Evolutionary conservation across 2,797 vertebrate species (phyloP).

Genomic region (Gadopsis bispinosus): DNA sequence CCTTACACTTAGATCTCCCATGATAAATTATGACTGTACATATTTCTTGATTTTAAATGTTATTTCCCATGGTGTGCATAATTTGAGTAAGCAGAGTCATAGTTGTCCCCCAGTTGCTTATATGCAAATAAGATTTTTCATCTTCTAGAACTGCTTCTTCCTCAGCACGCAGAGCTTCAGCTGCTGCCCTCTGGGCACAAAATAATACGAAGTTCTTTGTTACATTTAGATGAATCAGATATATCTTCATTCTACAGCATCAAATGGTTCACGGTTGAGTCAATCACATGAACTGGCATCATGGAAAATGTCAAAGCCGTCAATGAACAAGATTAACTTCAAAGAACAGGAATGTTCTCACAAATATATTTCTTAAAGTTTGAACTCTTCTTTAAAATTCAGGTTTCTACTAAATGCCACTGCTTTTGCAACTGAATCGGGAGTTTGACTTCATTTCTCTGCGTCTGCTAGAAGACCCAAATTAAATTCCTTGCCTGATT

Average conservation of each 20-base stretch:
- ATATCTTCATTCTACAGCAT: constrained; percentile 39
- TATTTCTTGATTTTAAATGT: not conserved
- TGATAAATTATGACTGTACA: not conserved
- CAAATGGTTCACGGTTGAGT: constrained; percentile 41
- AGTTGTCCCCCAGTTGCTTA: not conserved
- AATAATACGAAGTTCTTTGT: constrained; percentile 15
- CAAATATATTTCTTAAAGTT: constrained; percentile 5
- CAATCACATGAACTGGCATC: constrained; percentile 30
- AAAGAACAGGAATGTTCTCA: constrained; percentile 13
- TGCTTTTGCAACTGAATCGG: not conserved
- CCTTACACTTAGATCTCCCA: not conserved
- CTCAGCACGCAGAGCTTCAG: constrained; percentile 22
- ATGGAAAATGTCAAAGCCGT: constrained; percentile 54
- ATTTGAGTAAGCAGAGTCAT: not conserved
- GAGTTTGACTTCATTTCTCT: not conserved
- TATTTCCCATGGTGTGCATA: not conserved
- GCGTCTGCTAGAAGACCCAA: constrained; percentile 42
- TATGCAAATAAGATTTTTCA: constrained; percentile 18
- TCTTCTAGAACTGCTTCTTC: constrained; percentile 34
- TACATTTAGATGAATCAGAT: constrained; percentile 58
- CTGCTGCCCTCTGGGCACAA: constrained; percentile 43
- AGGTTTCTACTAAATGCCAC: not conserved
- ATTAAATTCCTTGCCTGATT: constrained; percentile 50
- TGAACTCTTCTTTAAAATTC: not conserved
- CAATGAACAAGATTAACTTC: constrained; percentile 12